Evolutionary conservation across 1,140 invertebrate species (phyloP).

Genomic region (Stegodyphus dumicola): DNA sequence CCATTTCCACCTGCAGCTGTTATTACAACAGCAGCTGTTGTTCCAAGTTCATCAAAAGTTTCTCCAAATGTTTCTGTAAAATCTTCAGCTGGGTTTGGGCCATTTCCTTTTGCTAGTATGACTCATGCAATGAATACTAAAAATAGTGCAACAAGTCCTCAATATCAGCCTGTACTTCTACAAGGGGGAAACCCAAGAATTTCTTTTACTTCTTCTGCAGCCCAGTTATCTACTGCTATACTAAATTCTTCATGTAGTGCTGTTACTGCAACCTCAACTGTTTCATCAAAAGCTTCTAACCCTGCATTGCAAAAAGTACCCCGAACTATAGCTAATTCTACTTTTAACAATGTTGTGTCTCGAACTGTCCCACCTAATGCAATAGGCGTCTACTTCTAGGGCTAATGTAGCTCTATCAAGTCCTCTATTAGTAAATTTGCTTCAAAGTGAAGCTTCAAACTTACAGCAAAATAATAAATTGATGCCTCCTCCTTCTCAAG

Average conservation of each 20-base stretch:
- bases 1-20: constrained; percentile 65
- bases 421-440: constrained; percentile 88
- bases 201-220: constrained; percentile 62
- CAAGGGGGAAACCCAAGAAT: constrained; percentile 54
- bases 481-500: constrained; percentile 65
- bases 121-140: constrained; percentile 80
- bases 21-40: constrained; percentile 59
- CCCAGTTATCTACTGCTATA: constrained; percentile 64
- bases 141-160: constrained; percentile 64
- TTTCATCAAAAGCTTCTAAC: constrained; percentile 18
- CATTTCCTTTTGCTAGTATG: constrained; percentile 90
- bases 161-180: constrained; percentile 56
- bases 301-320: constrained; percentile 36
- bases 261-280: constrained; percentile 69
- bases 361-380: constrained; percentile 44
- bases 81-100: constrained; percentile 71
- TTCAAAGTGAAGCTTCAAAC: constrained; percentile 79
- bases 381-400: constrained; percentile 34
- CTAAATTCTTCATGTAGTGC: constrained; percentile 65
- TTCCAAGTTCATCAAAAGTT: constrained; percentile 59
- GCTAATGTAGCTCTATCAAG: constrained; percentile 79
- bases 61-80: constrained; percentile 66
- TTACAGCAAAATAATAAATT: constrained; percentile 52
- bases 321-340: constrained; percentile 39
- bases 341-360: constrained; percentile 58